Percentiles rank a stretch among this genome's conserved stretches.
Evolutionary conservation across 53 echinoderm and acorn worm genomes (phyloP).

Genomic region (Holothuria leucospilota): DNA sequence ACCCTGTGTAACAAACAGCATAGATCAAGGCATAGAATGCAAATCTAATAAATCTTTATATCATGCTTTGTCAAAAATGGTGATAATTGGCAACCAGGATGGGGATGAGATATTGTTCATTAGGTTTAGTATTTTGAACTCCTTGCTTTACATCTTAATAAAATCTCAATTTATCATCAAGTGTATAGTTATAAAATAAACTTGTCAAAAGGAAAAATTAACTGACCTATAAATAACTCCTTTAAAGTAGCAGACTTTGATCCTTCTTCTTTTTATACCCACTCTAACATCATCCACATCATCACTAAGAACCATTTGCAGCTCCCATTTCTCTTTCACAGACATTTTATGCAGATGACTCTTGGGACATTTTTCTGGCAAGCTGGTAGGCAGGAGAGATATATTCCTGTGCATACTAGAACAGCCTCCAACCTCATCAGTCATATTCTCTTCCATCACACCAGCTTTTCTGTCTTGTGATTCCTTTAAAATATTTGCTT

Average conservation of each 20-base stretch:
- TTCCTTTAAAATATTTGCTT: neutral
- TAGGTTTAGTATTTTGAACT: too few species aligned
- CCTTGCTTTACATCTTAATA: too few species aligned
- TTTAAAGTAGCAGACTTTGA: neutral
- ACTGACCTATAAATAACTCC: conserved; percentile 18
- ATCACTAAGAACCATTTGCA: neutral
- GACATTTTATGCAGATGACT: conserved; percentile 4
- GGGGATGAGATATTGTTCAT: too few species aligned
- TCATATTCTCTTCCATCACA: too few species aligned
- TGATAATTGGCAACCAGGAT: too few species aligned
- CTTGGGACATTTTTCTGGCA: neutral
- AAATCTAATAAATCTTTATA: too few species aligned
- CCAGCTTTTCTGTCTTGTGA: neutral
- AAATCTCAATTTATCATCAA: too few species aligned
- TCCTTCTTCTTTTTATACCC: neutral
- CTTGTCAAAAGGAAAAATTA: too few species aligned
- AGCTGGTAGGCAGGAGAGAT: neutral
- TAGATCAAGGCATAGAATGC: too few species aligned
- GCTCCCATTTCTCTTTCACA: neutral
- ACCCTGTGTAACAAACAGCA: too few species aligned
- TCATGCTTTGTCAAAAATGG: too few species aligned
- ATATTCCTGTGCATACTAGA: neutral
- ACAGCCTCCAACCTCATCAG: neutral
- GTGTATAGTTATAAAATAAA: too few species aligned
- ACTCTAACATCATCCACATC: conserved; percentile 17